phyloP scores from a whole-genome alignment of 2,113 vertebrate genomes.

The Clinocottus analis region DNA sequence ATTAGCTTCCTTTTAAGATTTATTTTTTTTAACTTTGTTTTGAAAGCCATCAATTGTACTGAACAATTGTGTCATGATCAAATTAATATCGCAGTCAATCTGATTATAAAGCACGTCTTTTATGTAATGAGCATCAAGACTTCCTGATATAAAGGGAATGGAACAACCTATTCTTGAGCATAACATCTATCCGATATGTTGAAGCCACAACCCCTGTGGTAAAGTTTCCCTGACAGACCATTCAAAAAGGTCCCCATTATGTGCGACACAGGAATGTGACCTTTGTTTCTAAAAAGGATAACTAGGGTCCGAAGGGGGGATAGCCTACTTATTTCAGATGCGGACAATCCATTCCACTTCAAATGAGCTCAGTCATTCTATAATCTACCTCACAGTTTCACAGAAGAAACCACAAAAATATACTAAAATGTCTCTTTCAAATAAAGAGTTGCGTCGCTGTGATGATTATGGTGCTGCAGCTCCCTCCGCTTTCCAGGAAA shows the following conservation, averaged over 20 bases:
- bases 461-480: too few species aligned
- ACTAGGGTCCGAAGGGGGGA: neutral
- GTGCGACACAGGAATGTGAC: constrained; percentile 49
- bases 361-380: neutral
- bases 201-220: neutral
- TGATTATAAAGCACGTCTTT: neutral
- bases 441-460: too few species aligned
- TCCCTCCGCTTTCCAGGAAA: neutral
- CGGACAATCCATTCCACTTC: neutral
- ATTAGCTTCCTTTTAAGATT: neutral
- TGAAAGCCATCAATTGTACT: neutral
- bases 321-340: neutral
- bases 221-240: neutral
- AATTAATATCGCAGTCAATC: neutral
- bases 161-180: neutral
- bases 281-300: constrained; percentile 14
- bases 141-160: neutral
- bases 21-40: neutral
- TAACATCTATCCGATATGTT: neutral
- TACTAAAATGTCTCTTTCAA: neutral
- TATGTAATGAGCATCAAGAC: neutral
- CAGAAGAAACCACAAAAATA: neutral
- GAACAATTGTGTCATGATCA: too few species aligned
- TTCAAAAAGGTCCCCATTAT: neutral
- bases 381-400: neutral